phyloP scores from a whole-genome alignment of 2,113 vertebrate genomes.

The Rafetus swinhoei region DNA sequence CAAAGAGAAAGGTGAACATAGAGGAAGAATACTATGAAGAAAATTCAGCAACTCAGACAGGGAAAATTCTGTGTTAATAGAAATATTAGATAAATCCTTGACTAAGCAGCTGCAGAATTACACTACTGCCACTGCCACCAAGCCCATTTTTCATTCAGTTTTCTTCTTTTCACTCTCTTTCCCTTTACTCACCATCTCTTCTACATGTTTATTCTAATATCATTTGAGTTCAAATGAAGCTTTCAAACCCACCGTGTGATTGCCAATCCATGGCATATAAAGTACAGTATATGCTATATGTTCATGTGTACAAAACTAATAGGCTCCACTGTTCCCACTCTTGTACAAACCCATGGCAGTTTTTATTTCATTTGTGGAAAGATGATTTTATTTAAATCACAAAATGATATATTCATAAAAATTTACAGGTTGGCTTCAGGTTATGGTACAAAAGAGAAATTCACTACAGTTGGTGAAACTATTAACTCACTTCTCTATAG shows the following conservation, averaged over 20 bases:
- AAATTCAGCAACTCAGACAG: neutral
- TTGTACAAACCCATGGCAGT: neutral
- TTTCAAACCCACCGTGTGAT: neutral
- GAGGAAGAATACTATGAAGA: neutral
- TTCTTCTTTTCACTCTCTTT: neutral
- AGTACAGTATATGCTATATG: neutral
- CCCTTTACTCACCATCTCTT: neutral
- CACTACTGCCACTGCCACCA: neutral
- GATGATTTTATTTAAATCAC: neutral
- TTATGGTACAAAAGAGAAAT: neutral
- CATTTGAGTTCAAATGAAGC: conserved; percentile 6
- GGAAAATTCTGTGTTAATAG: neutral
- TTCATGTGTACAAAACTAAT: neutral
- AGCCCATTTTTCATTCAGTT: neutral
- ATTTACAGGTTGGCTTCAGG: neutral
- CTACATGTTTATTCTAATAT: neutral
- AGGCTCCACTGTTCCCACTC: neutral
- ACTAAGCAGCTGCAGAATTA: neutral
- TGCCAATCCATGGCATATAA: neutral
- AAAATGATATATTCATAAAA: neutral
- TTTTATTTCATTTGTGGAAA: neutral
- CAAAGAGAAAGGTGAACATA: neutral
- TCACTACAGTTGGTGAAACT: neutral
- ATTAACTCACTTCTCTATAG: neutral
- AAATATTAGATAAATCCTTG: neutral